Base-by-base conservation (phyloP, 2,797 vertebrate species). In the Scomberomorus guttatus region DNA sequence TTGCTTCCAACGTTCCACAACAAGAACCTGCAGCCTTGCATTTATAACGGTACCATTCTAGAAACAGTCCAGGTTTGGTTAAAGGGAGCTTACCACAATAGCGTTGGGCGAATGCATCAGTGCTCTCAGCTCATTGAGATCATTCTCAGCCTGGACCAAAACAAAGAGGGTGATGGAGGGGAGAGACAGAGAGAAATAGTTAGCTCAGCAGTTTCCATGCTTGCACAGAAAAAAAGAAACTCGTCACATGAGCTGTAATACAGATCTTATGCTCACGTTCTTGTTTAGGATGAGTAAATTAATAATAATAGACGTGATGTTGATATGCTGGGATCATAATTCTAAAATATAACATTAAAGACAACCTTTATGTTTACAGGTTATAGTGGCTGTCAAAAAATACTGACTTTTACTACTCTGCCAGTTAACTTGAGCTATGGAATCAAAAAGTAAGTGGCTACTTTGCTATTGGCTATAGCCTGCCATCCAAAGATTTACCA, bases 101-200 rank as follows among this genome's bases (percentile, higher is more conserved):
- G 98, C 97, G 92, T 98, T 98, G 95, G 98, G 98, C 96, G 98
- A 99, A 97, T 98, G 98, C 96, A 99, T 98, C 97, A 99, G 96
- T 95, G 98, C 97, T 96, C 99, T 98, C 94, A 99, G 97, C 94
- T 99, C 98, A 94, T 99, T 99, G 95, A 99, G 96, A 97, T 99
- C 98, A 93, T 98, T 99, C 96, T 99, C 98, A 95, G 98, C 98
- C 98, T 99, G 96, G 77, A 86, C 65, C 80, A 86, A 90, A 93
- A 94, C 92, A 94, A 94, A 94, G 76, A 77, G 72, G 86, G 83
- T 66, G 82, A 84, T 88, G 80, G 86, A 86, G 71, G 80, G 87
- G 81, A 86, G 84, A 75, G 73, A 92, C 39, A 92, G 90, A 89
- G 92, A 84, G 77, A 90, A 95, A 96, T 89, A 83, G 90, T 94